phyloP scores from a whole-genome alignment of 2,888 invertebrate species.

The Deilephila elpenor region DNA sequence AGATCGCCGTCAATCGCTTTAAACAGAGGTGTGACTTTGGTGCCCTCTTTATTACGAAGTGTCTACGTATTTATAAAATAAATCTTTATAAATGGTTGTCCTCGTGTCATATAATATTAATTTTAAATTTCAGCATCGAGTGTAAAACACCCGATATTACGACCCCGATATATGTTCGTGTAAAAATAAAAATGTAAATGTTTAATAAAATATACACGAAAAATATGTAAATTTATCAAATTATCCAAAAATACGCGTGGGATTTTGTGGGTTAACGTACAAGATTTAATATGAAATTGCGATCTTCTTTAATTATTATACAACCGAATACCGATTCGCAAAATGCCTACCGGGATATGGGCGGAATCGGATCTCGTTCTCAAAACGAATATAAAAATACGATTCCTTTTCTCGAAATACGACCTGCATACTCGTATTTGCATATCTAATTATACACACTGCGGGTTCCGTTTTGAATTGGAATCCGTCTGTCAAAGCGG shows the following conservation, averaged over 20 bases:
- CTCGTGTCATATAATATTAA: neutral
- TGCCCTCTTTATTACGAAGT: neutral
- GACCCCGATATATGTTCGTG: neutral
- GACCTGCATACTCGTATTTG: constrained; percentile 43
- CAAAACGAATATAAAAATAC: constrained; percentile 20
- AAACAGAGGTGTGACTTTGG: neutral
- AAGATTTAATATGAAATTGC: neutral
- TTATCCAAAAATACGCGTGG: neutral
- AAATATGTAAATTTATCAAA: constrained; percentile 9
- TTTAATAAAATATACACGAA: neutral
- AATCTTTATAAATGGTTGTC: neutral
- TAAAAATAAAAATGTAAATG: neutral
- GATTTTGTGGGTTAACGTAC: neutral
- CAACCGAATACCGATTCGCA: constrained; percentile 9
- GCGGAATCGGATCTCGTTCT: constrained; percentile 17
- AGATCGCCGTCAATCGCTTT: neutral
- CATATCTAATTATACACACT: constrained; percentile 67
- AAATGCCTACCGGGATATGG: constrained; percentile 17
- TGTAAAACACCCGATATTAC: neutral
- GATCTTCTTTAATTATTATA: neutral
- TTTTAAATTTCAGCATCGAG: neutral
- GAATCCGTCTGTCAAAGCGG: constrained; percentile 79
- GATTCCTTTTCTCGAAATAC: constrained; percentile 20
- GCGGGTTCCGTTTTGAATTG: constrained; percentile 69
- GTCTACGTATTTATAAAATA: neutral